Percentiles rank a stretch among this genome's conserved stretches.
phyloP scores from a whole-genome alignment of 2,113 vertebrate genomes.

The Furnarius figulus region DNA sequence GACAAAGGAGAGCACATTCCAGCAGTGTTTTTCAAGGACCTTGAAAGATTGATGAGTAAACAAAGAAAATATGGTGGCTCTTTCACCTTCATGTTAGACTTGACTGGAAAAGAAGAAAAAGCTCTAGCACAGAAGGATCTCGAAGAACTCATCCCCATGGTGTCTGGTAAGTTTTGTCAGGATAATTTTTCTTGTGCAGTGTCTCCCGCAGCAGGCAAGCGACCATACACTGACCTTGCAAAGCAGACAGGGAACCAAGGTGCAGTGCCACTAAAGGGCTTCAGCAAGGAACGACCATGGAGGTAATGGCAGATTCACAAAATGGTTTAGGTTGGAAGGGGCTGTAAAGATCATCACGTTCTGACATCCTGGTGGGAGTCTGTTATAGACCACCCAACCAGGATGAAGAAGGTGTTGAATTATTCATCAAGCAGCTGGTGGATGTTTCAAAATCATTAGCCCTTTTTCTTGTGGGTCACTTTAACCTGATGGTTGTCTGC shows the following conservation, averaged over 20 bases:
- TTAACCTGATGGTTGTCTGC: no score
- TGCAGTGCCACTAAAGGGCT: background rate
- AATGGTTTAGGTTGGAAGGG: background rate
- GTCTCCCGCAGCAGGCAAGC: background rate
- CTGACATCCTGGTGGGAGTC: no score
- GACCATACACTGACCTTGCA: fast-evolving
- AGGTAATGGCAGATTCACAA: background rate
- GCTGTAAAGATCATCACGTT: background rate
- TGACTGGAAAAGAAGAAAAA: background rate
- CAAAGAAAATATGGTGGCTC: background rate
- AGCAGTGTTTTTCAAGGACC: background rate
- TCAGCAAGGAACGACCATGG: fast-evolving
- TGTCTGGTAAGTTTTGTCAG: background rate
- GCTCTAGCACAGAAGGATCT: fast-evolving
- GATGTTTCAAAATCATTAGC: no score
- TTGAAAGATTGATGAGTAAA: background rate
- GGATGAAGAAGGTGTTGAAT: no score
- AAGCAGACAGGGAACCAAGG: background rate
- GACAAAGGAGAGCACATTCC: background rate
- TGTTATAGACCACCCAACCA: no score
- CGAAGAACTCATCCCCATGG: background rate
- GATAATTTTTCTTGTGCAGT: background rate
- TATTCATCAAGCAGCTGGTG: no score
- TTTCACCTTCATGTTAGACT: background rate
- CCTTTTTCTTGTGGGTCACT: no score